phyloP scores from a whole-genome alignment of 2,888 invertebrate species.

The Phoenoteleia sp. region DNA sequence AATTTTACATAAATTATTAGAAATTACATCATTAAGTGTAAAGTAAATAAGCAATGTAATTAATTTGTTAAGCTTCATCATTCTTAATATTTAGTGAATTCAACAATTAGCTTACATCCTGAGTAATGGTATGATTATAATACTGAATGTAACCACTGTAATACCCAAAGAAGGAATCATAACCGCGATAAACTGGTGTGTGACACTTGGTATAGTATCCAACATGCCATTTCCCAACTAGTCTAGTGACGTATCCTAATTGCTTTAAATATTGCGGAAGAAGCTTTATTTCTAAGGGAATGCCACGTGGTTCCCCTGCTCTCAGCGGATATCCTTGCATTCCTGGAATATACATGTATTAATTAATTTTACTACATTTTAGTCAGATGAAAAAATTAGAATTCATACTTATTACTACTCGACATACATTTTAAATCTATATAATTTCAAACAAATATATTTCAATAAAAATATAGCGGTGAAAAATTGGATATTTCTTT shows the following conservation, averaged over 20 bases:
- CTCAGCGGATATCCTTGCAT: conserved; percentile 41
- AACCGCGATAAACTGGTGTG: conserved; percentile 92
- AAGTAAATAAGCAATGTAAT: no score
- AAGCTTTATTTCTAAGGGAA: conserved; percentile 87
- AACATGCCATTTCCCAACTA: conserved; percentile 89
- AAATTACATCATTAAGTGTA: no score
- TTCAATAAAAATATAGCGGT: no score
- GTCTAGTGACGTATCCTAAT: conserved; percentile 87
- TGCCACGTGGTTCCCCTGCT: conserved; percentile 86
- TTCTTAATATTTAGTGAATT: not conserved
- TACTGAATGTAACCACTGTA: conserved; percentile 95
- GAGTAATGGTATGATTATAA: conserved; percentile 89
- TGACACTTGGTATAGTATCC: conserved; percentile 88
- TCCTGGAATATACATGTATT: conserved; percentile 14
- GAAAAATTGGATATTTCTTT: no score
- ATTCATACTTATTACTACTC: no score
- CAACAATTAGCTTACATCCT: conserved; percentile 79
- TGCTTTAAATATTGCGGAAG: conserved; percentile 87
- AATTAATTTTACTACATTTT: no score
- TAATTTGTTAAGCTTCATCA: no score
- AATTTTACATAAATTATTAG: no score
- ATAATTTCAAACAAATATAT: no score
- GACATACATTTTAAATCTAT: no score
- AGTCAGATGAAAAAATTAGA: no score
- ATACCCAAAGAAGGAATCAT: conserved; percentile 94